Evolutionary conservation across 2,888 invertebrate species (phyloP).

Genomic region (Coelopa pilipes): DNA sequence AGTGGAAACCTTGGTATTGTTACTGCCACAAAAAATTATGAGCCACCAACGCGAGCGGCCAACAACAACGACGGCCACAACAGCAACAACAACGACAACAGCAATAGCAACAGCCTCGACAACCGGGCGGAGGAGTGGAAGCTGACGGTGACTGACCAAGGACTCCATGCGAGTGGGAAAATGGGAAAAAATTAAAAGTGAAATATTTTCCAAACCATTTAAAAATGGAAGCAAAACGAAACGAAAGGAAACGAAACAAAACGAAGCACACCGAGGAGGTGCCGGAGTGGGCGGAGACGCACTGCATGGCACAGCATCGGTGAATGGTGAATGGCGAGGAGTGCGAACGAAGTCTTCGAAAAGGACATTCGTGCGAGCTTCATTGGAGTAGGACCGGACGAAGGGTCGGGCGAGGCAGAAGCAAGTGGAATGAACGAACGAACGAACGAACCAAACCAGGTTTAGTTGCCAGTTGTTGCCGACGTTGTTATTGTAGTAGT

Average conservation of each 20-base stretch:
- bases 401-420: neutral
- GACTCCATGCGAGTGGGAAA: neutral
- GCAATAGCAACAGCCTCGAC: neutral
- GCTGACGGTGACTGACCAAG: constrained; percentile 14
- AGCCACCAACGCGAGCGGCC: constrained; percentile 4
- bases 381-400: neutral
- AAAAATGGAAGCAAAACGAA: constrained; percentile 17
- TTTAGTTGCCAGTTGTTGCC: neutral
- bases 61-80: neutral
- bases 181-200: constrained; percentile 24
- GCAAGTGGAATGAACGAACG: neutral
- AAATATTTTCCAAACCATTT: constrained; percentile 35
- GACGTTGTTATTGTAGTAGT: neutral
- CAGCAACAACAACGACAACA: neutral
- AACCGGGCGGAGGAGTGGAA: no score
- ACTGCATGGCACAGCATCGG: constrained; percentile 21
- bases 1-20: constrained; percentile 21
- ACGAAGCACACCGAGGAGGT: neutral
- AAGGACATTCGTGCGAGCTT: constrained; percentile 25
- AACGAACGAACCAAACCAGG: neutral
- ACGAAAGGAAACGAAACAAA: constrained; percentile 7
- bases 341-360: constrained; percentile 16
- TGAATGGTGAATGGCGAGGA: constrained; percentile 28
- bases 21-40: constrained; percentile 28
- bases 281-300: neutral